phyloP scores from a whole-genome alignment of 2,888 invertebrate species.

The Drosophila merina region DNA sequence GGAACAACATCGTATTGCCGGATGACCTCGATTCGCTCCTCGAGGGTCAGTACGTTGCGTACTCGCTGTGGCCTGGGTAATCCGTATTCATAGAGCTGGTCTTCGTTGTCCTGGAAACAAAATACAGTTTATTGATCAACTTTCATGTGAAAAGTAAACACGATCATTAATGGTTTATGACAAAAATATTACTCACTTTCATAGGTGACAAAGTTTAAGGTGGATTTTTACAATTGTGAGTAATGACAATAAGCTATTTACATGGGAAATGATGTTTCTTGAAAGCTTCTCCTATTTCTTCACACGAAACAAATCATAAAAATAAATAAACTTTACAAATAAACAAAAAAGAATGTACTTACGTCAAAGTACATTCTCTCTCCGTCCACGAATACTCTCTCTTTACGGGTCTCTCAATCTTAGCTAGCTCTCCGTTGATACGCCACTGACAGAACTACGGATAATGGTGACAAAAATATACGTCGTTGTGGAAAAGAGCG shows the following conservation, averaged over 20 bases:
- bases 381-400: background rate
- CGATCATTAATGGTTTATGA: no score
- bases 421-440: conserved; percentile 2
- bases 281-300: background rate
- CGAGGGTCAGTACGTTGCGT: conserved; percentile 77
- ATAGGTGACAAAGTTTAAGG: no score
- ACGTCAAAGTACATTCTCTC: conserved; percentile 62
- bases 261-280: no score
- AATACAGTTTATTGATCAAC: background rate
- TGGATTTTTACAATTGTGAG: no score
- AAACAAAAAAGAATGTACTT: conserved; percentile 46
- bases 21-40: conserved; percentile 81
- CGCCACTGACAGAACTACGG: background rate
- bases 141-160: background rate
- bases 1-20: conserved; percentile 80
- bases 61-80: conserved; percentile 61
- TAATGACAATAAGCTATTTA: no score
- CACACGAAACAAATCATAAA: background rate
- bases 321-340: background rate
- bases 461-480: background rate
- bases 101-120: conserved; percentile 47
- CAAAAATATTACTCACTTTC: no score
- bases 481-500: background rate
- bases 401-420: background rate
- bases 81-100: conserved; percentile 10